These are phyloP conservation scores for Synergus gifuensis DNA, from an alignment of 2,888 invertebrate species.

Conservation along the genomic window DNA sequence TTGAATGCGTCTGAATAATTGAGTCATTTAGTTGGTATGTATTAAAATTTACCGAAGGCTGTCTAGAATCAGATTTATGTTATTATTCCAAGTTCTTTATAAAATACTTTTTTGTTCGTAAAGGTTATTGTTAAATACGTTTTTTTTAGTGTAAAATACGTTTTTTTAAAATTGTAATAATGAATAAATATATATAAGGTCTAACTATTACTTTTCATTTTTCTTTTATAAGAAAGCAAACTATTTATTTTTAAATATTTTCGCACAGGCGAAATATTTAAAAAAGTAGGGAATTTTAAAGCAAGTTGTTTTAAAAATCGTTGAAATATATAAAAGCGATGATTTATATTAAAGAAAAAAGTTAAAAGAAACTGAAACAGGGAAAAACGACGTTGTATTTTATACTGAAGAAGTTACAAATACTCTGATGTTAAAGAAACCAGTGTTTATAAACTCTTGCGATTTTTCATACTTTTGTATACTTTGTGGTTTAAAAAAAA, in stretches of 20 bases:
- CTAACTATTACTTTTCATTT: not conserved
- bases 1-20: constrained; percentile 23
- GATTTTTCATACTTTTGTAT: not conserved
- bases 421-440: not conserved
- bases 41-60: not conserved
- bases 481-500: not conserved
- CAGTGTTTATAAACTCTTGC: not conserved
- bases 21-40: not conserved
- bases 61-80: not conserved
- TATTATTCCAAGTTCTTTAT: too few species aligned
- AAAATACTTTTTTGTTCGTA: too few species aligned
- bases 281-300: not conserved
- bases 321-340: not conserved
- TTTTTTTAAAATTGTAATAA: too few species aligned
- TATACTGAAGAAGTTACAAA: not conserved
- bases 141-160: too few species aligned
- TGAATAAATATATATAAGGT: too few species aligned
- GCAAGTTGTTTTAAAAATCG: not conserved
- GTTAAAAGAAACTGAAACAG: not conserved
- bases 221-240: not conserved
- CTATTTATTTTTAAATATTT: not conserved
- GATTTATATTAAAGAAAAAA: constrained; percentile 11
- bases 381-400: not conserved
- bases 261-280: not conserved
- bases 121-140: too few species aligned